These are phyloP conservation scores for Oxygymnocypris stewartii DNA, from an alignment of 2,113 vertebrate genomes.

Conservation along the genomic window DNA sequence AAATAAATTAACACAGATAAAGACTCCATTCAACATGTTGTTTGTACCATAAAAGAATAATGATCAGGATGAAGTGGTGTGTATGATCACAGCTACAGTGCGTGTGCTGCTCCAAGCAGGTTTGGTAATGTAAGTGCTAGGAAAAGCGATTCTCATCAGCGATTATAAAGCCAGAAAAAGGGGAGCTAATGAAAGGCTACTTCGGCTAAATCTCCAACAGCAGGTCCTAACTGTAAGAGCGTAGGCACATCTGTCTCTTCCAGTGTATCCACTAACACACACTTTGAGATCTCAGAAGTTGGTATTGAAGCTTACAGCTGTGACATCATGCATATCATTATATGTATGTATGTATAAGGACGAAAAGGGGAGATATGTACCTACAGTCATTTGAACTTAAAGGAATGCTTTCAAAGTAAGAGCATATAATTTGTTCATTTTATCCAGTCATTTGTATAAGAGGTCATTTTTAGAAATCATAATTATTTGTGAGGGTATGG, in stretches of 20 bases:
- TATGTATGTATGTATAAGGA: neutral
- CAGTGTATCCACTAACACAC: neutral
- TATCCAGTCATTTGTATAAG: slow-evolving; percentile 4
- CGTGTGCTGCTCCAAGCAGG: slow-evolving; percentile 45
- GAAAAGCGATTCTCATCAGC: slow-evolving; percentile 37
- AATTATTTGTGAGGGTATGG: neutral
- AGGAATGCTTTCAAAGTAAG: slow-evolving; percentile 25
- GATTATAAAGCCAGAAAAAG: neutral
- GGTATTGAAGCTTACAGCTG: neutral
- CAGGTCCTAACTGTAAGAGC: slow-evolving; percentile 3
- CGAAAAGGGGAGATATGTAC: neutral
- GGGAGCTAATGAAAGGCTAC: neutral
- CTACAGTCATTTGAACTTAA: neutral
- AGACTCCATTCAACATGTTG: slow-evolving; percentile 57
- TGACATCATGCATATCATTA: slow-evolving; percentile 14
- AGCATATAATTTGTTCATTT: slow-evolving; percentile 28
- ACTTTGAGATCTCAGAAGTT: neutral
- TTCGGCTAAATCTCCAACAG: slow-evolving; percentile 13
- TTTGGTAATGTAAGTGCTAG: slow-evolving; percentile 19
- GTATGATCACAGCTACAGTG: slow-evolving; percentile 29
- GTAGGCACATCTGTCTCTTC: slow-evolving; percentile 23
- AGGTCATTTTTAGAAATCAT: neutral
- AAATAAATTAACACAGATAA: slow-evolving; percentile 70
- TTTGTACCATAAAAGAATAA: slow-evolving; percentile 43
- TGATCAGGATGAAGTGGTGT: slow-evolving; percentile 47